phyloP scores from a whole-genome alignment of 2,888 invertebrate species.

The Helobdella robusta region DNA sequence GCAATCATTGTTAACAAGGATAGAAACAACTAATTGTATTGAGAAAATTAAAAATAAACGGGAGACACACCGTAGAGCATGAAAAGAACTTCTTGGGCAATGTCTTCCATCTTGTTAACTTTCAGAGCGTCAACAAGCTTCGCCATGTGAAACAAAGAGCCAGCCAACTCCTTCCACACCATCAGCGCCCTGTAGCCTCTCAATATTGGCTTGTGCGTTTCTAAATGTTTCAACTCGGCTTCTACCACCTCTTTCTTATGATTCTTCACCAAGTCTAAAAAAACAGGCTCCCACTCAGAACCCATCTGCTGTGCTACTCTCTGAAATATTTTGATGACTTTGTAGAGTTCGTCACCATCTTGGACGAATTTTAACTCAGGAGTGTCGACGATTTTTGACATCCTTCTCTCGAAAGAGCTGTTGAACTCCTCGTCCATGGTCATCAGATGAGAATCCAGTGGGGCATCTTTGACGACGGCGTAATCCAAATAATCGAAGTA shows the following conservation, averaged over 20 bases:
- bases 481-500: too few species aligned
- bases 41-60: not conserved
- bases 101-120: constrained; percentile 20
- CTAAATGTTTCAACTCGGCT: constrained; percentile 20
- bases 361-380: constrained; percentile 16
- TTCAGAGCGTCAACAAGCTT: constrained; percentile 26
- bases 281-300: constrained; percentile 28
- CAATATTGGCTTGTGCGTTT: constrained; percentile 27
- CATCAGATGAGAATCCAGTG: constrained; percentile 19
- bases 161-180: constrained; percentile 26
- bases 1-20: too few species aligned
- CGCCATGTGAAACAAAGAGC: constrained; percentile 14
- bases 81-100: constrained; percentile 20
- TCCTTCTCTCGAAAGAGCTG: constrained; percentile 23
- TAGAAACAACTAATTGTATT: too few species aligned
- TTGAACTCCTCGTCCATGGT: constrained; percentile 26
- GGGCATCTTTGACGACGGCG: constrained; percentile 16
- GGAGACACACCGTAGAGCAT: constrained; percentile 11
- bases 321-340: constrained; percentile 24
- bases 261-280: constrained; percentile 21
- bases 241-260: constrained; percentile 22
- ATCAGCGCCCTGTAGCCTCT: constrained; percentile 28
- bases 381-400: constrained; percentile 10
- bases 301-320: constrained; percentile 26
- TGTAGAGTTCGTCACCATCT: constrained; percentile 23